Base-by-base conservation (phyloP, 1,140 invertebrate genomes). In the Frieseomelitta varia region DNA sequence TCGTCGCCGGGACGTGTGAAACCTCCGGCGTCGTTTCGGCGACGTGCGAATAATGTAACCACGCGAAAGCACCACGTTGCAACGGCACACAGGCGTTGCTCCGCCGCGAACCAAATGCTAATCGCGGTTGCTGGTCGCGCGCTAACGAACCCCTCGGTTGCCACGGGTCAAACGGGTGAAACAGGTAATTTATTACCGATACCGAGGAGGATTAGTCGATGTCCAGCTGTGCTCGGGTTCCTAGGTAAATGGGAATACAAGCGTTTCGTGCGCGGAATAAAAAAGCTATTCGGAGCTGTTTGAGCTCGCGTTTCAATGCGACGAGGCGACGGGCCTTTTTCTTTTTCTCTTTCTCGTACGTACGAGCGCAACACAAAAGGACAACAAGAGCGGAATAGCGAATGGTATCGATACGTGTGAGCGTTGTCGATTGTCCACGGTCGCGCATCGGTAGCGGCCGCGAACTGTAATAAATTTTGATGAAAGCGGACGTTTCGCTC, bases 171-270 rank as follows among this genome's bases (percentile, higher is more conserved):
- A 17, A 47, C 39, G 39, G 65, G 78, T 79, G 65, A 81, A 75
- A 78, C 63, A n/a, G 39, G 47, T 85, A 80, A 88, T 88, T 88
- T 88, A 88, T 88, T 76, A 61, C 53, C 83, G 67, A 58, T 85
- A 77, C 65, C 17, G 30, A 12, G 14, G 74, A 76, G 84, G 79
- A 85, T 85, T 80, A 80, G 65, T 19, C 27, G 39, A 72, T 63
- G 86, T 85, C 78, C 74, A 79, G 53, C 63, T 76, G 39, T 47
- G 79, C 11, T 79, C 71, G 34, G 14, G 55, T 53, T 73, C 61
- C 81, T 69, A 82, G 30, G 65, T 82, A 77, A 82, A 69, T 77
- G 72, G 53, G 2, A 19, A 73, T 77, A 58, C 63, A 76, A 15
- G 56, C 56, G 69, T 65, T 39, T 1, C 79, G 71, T 81, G 71